Conservation (phyloP, 2,888 invertebrate species). For the Pardosa pseudoannulata region DNA sequence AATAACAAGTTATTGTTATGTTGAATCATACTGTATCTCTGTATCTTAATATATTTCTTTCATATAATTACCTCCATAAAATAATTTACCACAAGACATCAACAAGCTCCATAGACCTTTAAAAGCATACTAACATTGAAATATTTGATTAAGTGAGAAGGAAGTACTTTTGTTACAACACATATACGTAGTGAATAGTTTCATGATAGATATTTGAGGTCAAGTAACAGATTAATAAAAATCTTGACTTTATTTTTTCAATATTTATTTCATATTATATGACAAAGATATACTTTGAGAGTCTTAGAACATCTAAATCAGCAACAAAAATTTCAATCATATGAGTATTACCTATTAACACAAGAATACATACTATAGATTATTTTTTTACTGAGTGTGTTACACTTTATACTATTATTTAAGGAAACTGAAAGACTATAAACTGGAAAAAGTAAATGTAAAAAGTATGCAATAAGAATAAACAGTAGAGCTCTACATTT, state of each 20-base stretch:
- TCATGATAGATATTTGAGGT: not conserved
- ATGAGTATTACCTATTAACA: too few relatives aligned
- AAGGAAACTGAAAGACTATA: too few relatives aligned
- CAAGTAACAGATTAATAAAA: not conserved
- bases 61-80: not conserved
- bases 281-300: not conserved
- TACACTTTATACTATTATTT: too few relatives aligned
- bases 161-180: not conserved
- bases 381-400: too few relatives aligned
- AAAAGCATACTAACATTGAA: not conserved
- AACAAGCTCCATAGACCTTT: not conserved
- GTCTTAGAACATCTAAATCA: not conserved
- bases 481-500: too few relatives aligned
- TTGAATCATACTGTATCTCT: too few relatives aligned
- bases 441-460: too few relatives aligned
- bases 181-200: not conserved
- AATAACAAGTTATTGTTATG: too few relatives aligned
- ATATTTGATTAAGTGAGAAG: constrained; percentile 1
- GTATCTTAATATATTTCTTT: too few relatives aligned
- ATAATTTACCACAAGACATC: not conserved
- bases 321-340: not conserved
- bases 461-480: too few relatives aligned
- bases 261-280: not conserved
- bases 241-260: not conserved
- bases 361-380: too few relatives aligned